These are phyloP conservation scores for Thaumatotibia leucotreta DNA, from an alignment of 1,140 invertebrate genomes.

Conservation along the genomic window DNA sequence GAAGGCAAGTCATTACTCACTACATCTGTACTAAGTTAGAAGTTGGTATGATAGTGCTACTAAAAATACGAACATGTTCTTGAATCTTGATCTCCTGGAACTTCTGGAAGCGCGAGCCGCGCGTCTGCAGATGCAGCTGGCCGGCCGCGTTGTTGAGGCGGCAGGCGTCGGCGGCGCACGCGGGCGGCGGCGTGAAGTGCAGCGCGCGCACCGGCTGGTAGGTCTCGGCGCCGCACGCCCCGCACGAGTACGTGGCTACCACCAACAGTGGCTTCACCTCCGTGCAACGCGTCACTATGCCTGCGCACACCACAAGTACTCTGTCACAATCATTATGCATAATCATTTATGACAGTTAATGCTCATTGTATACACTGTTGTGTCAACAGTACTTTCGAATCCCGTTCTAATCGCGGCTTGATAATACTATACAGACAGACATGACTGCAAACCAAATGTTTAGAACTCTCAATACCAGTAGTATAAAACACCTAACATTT, in stretches of 20 bases:
- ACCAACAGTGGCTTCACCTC: slow-evolving; percentile 98
- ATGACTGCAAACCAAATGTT: too few relatives aligned
- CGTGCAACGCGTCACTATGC: slow-evolving; percentile 96
- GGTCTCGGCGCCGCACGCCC: slow-evolving; percentile 98
- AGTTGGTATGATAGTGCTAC: slow-evolving; percentile 66
- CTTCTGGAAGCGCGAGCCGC: slow-evolving; percentile 98
- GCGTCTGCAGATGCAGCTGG: slow-evolving; percentile 94
- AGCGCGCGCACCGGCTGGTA: slow-evolving; percentile 94
- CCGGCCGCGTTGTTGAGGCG: slow-evolving; percentile 96
- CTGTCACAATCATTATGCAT: background rate
- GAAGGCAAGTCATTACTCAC: too few relatives aligned
- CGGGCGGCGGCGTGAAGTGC: slow-evolving; percentile 92
- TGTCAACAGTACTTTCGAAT: too few relatives aligned
- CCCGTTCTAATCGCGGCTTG: too few relatives aligned
- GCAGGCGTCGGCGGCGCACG: slow-evolving; percentile 96
- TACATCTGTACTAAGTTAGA: too few relatives aligned
- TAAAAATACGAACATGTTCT: too few relatives aligned
- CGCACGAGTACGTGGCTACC: slow-evolving; percentile 99
- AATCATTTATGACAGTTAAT: too few relatives aligned
- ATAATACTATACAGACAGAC: too few relatives aligned
- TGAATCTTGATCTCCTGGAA: slow-evolving; percentile 99
- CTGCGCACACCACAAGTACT: slow-evolving; percentile 24
- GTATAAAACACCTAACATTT: too few relatives aligned
- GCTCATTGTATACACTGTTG: too few relatives aligned
- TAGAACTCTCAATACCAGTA: too few relatives aligned